Base-by-base conservation (phyloP, 1,140 invertebrate genomes). In the Panonychus citri region DNA sequence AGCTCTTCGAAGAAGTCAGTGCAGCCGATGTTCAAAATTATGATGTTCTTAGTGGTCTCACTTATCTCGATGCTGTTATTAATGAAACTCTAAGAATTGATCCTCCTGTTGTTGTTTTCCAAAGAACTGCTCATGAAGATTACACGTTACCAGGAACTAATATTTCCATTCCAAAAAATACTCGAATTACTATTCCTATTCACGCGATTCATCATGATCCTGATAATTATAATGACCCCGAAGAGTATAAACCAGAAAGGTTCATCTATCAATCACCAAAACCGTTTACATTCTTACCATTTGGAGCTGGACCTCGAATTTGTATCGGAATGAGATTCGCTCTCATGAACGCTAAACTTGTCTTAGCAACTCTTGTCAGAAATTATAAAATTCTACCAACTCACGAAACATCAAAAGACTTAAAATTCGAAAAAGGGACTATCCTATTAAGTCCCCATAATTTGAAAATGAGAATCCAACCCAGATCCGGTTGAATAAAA, bases 221-320 rank as follows among this genome's bases (percentile, higher is more conserved):
- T 15, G 51, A 58, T 15, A 53, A 50, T 34, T 65, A 62, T 54
- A 56, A 59, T 25, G 58, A 65, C 3, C 64, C 62, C 17, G 54
- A 63, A 39, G 37, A 26, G 3, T 65, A 66, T 50, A 56, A 59
- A 43, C 63, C 63, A 3, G 24, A 42, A 19, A 7, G 54, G 19
- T 55, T 55, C 25, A 12, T 55, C 3, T 61, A 61, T 21, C 56
- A 56, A 17, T 60, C 70, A 12, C 51, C 54, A 10, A 87, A 64
- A 66, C 75, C 77, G 1, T 80, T 73, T 61, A 71, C 77, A 2
- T 83, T 78, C 61, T 74, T 82, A 24, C 80, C 80, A 10, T 77
- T 77, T 62, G 76, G 76, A 19, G 59, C 63, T 17, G 75, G 76
- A 7, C 74, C 74, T 3, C 59, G 74, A 30, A 70, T 68, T 59